Evolutionary conservation across 2,797 vertebrate species (phyloP), one percentile per base, ranked within the genome.

Genomic region (Bradypodion pumilum): DNA sequence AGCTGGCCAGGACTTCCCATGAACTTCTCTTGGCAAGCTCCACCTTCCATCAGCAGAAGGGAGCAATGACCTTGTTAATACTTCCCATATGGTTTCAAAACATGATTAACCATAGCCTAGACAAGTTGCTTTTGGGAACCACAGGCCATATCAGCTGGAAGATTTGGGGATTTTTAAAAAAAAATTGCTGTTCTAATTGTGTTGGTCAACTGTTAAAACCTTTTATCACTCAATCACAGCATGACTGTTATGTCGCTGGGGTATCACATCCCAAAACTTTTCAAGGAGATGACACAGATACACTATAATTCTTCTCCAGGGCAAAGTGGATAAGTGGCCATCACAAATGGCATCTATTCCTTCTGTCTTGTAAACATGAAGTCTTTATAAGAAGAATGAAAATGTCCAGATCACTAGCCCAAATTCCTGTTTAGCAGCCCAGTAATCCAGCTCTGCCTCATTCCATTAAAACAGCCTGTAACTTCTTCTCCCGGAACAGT

Each of bases 321-420:
- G 85, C 77, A 70, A 88, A 89, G 75, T 85, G 76, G 80, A 42
- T n/a, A 85, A 62, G 68, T 72, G 59, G 73, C 49, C 74, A 91
- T 75, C 46, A 70, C 66, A 56, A 79, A 74, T 77, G 77, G 86
- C 85, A 66, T 4, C 87, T n/a, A 6, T 37, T 13, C n/a, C 1
- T 62, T 46, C 0, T 0, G n/a, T 84, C 37, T 29, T 49, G 56
- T 12, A 86, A 59, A 86, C 46, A 4, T 73, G 74, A 25, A 35
- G 32, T 10, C 23, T 90, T 86, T 72, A 85, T 42, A 35, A 16
- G 49, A 72, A 85, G 2, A 12, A 10, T 63, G 4, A 85, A 62
- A 23, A 85, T 65, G 52, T 37, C 72, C 1, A 0, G 0, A 44
- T 72, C 72, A 75, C 37, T 83, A 84, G 89, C 69, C 69, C 81